Percentiles rank a stretch among this genome's conserved stretches.
phyloP scores from a whole-genome alignment of 1,140 invertebrate species.

The Zaprionus camerounensis region DNA sequence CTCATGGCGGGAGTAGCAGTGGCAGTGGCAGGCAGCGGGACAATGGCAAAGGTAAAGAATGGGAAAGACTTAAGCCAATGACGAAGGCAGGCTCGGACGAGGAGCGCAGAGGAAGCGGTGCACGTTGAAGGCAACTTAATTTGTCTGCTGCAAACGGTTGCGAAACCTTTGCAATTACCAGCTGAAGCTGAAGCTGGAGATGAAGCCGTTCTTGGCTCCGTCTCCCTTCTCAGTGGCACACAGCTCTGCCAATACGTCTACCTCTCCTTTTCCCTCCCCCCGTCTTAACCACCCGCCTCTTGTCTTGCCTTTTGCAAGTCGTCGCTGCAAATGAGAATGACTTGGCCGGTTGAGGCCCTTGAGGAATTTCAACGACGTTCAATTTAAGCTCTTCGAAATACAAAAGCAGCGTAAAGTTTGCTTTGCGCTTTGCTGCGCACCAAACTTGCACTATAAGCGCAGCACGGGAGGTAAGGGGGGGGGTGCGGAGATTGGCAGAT shows the following conservation, averaged over 20 bases:
- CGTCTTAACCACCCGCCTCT: neutral
- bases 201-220: neutral
- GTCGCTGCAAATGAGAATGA: slow-evolving; percentile 58
- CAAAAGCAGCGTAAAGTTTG: slow-evolving; percentile 76
- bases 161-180: slow-evolving; percentile 73
- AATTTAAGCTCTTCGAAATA: slow-evolving; percentile 75
- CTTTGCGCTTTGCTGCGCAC: slow-evolving; percentile 60
- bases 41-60: slow-evolving; percentile 21
- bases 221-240: neutral
- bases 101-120: neutral
- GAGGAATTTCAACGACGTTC: slow-evolving; percentile 78
- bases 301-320: neutral
- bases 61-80: slow-evolving; percentile 34
- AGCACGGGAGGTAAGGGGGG: neutral
- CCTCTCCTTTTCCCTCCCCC: neutral
- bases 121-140: slow-evolving; percentile 59
- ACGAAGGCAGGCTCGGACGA: neutral
- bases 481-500: neutral
- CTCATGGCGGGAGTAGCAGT: slow-evolving; percentile 3
- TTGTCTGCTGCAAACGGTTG: slow-evolving; percentile 60
- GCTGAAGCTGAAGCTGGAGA: slow-evolving; percentile 5
- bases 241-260: neutral
- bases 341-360: slow-evolving; percentile 53
- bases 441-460: slow-evolving; percentile 50
- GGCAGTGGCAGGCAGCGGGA: neutral